Evolutionary conservation across 1,140 invertebrate genomes (phyloP).

Genomic region (Pseudomyrmex flavicornis): DNA sequence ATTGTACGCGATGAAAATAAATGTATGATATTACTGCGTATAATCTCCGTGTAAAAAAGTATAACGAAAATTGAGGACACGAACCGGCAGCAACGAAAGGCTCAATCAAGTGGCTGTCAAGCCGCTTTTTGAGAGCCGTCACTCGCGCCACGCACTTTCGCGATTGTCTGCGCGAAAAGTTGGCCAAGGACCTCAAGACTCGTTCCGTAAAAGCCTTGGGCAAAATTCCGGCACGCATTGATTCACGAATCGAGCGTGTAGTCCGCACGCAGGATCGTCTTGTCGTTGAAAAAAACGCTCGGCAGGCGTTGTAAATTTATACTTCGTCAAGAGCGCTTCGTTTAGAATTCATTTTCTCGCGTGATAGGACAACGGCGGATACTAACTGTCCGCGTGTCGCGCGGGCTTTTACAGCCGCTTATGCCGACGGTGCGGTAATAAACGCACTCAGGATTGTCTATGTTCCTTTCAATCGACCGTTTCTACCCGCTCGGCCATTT

Average conservation of each 20-base stretch:
- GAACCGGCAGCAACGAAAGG: not conserved
- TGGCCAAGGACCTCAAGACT: slow-evolving; percentile 40
- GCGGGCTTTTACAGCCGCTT: slow-evolving; percentile 5
- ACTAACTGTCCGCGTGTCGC: slow-evolving; percentile 11
- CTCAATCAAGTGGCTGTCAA: slow-evolving; percentile 25
- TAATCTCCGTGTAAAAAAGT: not conserved
- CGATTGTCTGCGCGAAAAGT: slow-evolving; percentile 37
- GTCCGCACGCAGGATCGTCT: not conserved
- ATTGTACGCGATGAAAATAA: not conserved
- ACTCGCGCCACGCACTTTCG: slow-evolving; percentile 32
- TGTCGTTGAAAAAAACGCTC: not conserved
- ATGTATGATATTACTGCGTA: not conserved
- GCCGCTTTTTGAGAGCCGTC: slow-evolving; percentile 1
- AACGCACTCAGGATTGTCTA: slow-evolving; percentile 30
- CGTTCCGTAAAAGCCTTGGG: not conserved
- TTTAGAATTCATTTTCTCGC: slow-evolving; percentile 5
- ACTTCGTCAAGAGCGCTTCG: not conserved
- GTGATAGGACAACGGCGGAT: not conserved
- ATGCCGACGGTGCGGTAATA: slow-evolving; percentile 38
- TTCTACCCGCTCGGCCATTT: slow-evolving; percentile 6
- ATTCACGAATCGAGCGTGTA: slow-evolving; percentile 6
- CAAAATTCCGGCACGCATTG: slow-evolving; percentile 9
- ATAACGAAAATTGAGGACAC: not conserved
- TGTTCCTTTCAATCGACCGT: slow-evolving; percentile 46
- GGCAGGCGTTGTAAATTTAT: slow-evolving; percentile 4